phyloP scores from a whole-genome alignment of 2,888 invertebrate genomes.

The Homarus gammarus region DNA sequence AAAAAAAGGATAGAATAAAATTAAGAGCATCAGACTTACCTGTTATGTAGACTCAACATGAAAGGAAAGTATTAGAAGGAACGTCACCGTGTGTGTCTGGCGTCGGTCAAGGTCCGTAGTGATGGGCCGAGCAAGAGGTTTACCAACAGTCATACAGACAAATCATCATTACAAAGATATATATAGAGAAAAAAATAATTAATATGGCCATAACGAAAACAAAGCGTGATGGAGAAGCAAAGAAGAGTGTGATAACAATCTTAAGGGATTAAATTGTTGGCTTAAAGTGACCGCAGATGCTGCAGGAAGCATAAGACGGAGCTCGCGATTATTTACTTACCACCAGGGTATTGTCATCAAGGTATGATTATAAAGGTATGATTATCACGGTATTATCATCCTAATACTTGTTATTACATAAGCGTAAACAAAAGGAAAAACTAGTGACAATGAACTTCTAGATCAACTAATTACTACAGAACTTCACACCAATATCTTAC shows the following conservation, averaged over 20 bases:
- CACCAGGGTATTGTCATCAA: conserved; percentile 53
- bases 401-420: conserved; percentile 31
- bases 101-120: conserved; percentile 21
- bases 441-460: conserved; percentile 31
- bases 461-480: conserved; percentile 16
- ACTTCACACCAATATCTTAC: conserved; percentile 43
- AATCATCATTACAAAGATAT: background rate
- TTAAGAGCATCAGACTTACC: conserved; percentile 22
- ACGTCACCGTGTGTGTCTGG: conserved; percentile 47
- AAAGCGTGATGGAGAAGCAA: conserved; percentile 24
- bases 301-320: too few species aligned
- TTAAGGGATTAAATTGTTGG: background rate
- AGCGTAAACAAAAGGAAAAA: conserved; percentile 42
- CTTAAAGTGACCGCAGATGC: too few species aligned
- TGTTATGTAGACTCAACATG: background rate
- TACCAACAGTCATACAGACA: conserved; percentile 49
- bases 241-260: conserved; percentile 61
- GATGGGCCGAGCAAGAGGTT: background rate
- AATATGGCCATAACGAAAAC: conserved; percentile 6
- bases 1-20: background rate
- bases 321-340: conserved; percentile 20
- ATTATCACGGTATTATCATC: conserved; percentile 44
- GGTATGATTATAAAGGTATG: too few species aligned
- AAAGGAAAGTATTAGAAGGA: conserved; percentile 49
- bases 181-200: conserved; percentile 3